Conservation (phyloP, 30 jellyfish, hydroid and myxozoan species). For the Clytia hemisphaerica region DNA sequence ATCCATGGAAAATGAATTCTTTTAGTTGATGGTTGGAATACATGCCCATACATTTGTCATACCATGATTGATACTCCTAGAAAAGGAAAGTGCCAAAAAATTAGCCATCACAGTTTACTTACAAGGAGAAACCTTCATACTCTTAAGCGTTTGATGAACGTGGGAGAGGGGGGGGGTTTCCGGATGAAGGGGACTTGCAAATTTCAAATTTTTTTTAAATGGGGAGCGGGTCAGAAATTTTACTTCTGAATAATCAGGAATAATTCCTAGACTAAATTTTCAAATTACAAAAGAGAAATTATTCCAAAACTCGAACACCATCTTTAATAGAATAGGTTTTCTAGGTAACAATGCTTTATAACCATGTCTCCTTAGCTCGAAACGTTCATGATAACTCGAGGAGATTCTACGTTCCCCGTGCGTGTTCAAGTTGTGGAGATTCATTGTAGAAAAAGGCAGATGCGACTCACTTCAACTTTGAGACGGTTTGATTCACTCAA, state of each 20-base stretch:
- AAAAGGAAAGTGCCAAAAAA: not conserved
- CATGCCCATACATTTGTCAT: slow-evolving; percentile 9
- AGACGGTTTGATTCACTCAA: slow-evolving; percentile 10
- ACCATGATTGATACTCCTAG: slow-evolving; percentile 12
- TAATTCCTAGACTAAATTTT: too few relatives aligned
- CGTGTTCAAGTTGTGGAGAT: too few relatives aligned
- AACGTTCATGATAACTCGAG: too few relatives aligned
- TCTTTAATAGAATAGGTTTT: too few relatives aligned
- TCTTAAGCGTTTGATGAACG: too few relatives aligned
- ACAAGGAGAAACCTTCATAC: not conserved
- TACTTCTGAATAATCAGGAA: too few relatives aligned
- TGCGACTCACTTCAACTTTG: slow-evolving; percentile 18
- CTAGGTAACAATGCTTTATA: too few relatives aligned
- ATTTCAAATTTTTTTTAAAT: not conserved
- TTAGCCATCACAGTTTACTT: not conserved
- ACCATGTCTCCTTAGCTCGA: too few relatives aligned
- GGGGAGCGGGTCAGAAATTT: not conserved
- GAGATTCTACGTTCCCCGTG: too few relatives aligned
- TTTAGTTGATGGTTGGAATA: not conserved
- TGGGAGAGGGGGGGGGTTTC: too few relatives aligned
- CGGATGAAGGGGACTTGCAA: not conserved
- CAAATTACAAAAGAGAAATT: too few relatives aligned
- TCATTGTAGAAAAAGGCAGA: not conserved
- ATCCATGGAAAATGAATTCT: slow-evolving; percentile 15
- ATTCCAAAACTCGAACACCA: too few relatives aligned